These are phyloP conservation scores for Notarius lentiginosus DNA, from an alignment of 2,113 vertebrate genomes.

Conservation along the genomic window DNA sequence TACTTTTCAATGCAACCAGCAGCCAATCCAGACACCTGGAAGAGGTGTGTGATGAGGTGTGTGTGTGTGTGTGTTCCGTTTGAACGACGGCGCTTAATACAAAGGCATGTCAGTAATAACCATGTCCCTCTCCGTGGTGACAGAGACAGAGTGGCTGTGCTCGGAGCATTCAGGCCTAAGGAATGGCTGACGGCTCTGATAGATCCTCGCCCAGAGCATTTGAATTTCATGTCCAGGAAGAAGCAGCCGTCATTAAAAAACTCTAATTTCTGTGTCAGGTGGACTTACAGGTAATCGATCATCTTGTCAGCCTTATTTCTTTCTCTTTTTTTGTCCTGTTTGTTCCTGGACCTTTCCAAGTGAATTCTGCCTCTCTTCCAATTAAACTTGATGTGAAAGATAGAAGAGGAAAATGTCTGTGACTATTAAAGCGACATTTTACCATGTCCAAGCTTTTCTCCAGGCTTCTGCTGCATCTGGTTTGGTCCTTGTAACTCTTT, in stretches of 20 bases:
- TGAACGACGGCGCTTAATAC: conserved; percentile 91
- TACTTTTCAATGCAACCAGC: not conserved
- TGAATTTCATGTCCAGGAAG: conserved; percentile 92
- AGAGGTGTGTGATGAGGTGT: conserved; percentile 74
- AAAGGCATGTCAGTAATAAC: conserved; percentile 94
- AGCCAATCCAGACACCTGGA: conserved; percentile 28
- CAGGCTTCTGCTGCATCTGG: conserved; percentile 56
- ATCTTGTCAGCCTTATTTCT: conserved; percentile 83
- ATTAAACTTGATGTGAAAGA: conserved; percentile 83
- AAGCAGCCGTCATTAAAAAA: conserved; percentile 92
- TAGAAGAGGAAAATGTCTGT: conserved; percentile 69
- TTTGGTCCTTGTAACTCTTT: conserved; percentile 54
- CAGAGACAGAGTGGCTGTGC: conserved; percentile 93
- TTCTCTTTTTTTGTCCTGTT: conserved; percentile 70
- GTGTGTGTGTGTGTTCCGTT: conserved; percentile 87
- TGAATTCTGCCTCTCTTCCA: conserved; percentile 82
- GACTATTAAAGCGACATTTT: conserved; percentile 75
- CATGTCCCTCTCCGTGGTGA: conserved; percentile 90
- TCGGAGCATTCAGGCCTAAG: conserved; percentile 82
- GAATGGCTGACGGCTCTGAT: conserved; percentile 85
- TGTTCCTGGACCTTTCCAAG: conserved; percentile 69
- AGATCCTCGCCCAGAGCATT: conserved; percentile 90
- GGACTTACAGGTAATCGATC: conserved; percentile 94
- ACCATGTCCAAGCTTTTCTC: conserved; percentile 62
- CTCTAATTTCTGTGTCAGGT: conserved; percentile 94